Conservation (phyloP, 2,888 invertebrate genomes). For the Drymonia ruficornis region DNA sequence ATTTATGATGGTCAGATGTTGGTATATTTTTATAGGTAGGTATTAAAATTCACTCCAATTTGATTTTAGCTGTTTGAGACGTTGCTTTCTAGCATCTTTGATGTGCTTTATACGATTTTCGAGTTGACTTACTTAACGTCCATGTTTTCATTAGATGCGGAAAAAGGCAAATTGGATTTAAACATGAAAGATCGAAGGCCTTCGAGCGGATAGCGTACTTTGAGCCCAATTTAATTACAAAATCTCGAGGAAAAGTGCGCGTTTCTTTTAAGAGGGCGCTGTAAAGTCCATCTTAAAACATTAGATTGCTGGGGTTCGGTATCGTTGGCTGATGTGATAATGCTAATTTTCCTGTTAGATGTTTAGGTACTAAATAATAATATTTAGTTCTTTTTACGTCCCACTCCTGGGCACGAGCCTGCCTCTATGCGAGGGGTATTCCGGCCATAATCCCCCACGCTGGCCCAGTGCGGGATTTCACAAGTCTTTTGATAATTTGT, state of each 20-base stretch:
- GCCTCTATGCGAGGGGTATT: no score
- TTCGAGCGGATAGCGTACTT: conserved; percentile 44
- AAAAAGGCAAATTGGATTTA: conserved; percentile 66
- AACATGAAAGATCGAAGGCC: conserved; percentile 62
- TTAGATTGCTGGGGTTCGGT: conserved; percentile 3
- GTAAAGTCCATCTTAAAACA: conserved; percentile 13
- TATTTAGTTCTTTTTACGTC: no score
- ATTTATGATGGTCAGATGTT: conserved; percentile 11
- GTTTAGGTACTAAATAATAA: no score
- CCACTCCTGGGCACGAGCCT: no score
- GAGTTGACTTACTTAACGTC: conserved; percentile 56
- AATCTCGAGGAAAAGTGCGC: conserved; percentile 39
- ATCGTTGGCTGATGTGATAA: neutral
- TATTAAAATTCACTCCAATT: conserved; percentile 33
- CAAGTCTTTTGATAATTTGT: no score
- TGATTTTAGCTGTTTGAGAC: conserved; percentile 39
- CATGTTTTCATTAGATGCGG: conserved; percentile 59
- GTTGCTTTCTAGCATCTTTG: conserved; percentile 54
- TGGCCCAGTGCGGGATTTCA: no score
- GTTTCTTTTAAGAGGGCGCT: conserved; percentile 20
- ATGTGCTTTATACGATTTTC: conserved; percentile 70
- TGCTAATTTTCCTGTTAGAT: no score
- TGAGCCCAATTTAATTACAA: conserved; percentile 59
- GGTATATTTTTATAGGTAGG: no score
- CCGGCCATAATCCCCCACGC: no score